These are phyloP conservation scores for Amphipoea lucens DNA, from an alignment of 2,888 invertebrate genomes.

Conservation along the genomic window DNA sequence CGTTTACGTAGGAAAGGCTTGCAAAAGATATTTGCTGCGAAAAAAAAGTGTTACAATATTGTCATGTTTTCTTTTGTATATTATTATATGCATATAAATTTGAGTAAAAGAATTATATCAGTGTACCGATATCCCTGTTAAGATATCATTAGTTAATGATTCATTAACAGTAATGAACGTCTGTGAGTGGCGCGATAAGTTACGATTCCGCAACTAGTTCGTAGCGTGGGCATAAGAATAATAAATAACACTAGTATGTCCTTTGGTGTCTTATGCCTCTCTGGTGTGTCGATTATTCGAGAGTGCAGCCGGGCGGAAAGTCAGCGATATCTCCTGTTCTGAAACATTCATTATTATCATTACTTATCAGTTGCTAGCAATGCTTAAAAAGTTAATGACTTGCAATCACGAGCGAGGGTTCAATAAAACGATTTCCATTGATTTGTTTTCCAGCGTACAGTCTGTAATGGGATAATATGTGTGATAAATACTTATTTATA, in stretches of 20 bases:
- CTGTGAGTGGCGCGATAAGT: neutral
- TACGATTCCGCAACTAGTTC: conserved; percentile 15
- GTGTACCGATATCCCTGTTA: too few species aligned
- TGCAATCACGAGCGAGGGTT: conserved; percentile 48
- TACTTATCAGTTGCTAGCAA: conserved; percentile 33
- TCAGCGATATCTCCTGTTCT: conserved; percentile 59
- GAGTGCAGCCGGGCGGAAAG: conserved; percentile 35
- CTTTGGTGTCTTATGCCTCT: conserved; percentile 39
- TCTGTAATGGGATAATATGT: neutral
- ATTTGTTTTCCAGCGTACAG: conserved; percentile 26
- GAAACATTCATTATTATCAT: conserved; percentile 52
- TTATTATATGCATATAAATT: neutral
- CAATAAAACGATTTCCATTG: conserved; percentile 46
- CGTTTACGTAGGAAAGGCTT: neutral
- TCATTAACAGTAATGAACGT: neutral
- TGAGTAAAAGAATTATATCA: neutral
- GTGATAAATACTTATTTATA: neutral
- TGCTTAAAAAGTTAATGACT: conserved; percentile 49
- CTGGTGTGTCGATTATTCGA: conserved; percentile 45
- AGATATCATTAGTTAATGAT: neutral
- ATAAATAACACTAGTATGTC: conserved; percentile 38
- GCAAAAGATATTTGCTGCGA: neutral
- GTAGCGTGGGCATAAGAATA: conserved; percentile 22
- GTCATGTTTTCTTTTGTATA: neutral
- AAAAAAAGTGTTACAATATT: neutral